Evolutionary conservation across 2,888 invertebrate species (phyloP).

Genomic region (Amorpha juglandis): DNA sequence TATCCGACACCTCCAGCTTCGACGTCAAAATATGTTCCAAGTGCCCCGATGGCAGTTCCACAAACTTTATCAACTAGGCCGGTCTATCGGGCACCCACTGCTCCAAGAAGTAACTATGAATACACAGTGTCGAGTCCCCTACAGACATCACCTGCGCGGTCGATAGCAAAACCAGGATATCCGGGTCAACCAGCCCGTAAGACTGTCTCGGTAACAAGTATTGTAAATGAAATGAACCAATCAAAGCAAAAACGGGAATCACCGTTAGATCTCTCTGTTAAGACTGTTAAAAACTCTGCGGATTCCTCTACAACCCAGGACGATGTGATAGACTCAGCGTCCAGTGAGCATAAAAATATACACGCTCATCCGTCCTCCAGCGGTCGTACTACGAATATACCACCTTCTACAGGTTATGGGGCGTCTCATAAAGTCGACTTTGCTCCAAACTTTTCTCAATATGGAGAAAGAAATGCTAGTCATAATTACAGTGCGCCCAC

Average conservation of each 20-base stretch:
- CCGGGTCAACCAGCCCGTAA: constrained; percentile 74
- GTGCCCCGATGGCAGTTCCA: constrained; percentile 56
- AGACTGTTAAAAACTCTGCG: constrained; percentile 94
- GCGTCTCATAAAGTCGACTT: constrained; percentile 91
- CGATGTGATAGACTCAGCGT: constrained; percentile 79
- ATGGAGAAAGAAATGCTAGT: constrained; percentile 64
- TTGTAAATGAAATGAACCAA: constrained; percentile 79
- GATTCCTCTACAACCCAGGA: constrained; percentile 94
- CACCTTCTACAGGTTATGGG: constrained; percentile 51
- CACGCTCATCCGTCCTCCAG: constrained; percentile 64
- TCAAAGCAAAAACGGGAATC: constrained; percentile 88
- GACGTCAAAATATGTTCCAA: constrained; percentile 61
- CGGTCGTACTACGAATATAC: constrained; percentile 53
- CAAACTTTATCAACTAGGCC: constrained; percentile 61
- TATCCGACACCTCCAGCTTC: constrained; percentile 72
- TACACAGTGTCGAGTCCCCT: constrained; percentile 61
- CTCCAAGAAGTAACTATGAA: constrained; percentile 68
- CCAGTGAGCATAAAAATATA: constrained; percentile 65
- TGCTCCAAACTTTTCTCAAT: constrained; percentile 88
- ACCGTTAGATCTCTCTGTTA: constrained; percentile 94
- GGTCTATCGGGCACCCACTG: constrained; percentile 59
- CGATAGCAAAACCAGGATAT: constrained; percentile 66
- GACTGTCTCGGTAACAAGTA: constrained; percentile 78
- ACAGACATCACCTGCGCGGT: constrained; percentile 69
- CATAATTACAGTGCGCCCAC: constrained; percentile 53